A percentile compares a stretch with the other conserved stretches of the same genome.
Conservation (phyloP, 1,140 invertebrate species). For the Pteromalus puparum region DNA sequence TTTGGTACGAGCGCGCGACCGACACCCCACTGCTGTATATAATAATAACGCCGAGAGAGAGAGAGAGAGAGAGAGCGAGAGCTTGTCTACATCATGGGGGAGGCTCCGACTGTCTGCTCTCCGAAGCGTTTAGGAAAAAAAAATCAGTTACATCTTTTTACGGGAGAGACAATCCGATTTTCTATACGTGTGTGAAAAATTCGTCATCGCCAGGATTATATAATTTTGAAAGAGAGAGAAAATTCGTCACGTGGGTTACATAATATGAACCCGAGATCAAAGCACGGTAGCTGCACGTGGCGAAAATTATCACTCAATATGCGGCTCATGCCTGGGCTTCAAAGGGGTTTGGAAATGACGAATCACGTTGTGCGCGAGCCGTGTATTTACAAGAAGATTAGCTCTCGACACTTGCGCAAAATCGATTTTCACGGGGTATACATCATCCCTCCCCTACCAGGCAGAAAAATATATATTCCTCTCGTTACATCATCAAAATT, state of each 20-base stretch:
- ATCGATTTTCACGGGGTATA: constrained; percentile 31
- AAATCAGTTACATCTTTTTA: constrained; percentile 42
- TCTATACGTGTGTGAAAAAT: not conserved
- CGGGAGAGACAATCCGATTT: not conserved
- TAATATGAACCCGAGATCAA: not conserved
- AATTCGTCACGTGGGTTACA: not conserved
- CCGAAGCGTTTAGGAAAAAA: constrained; percentile 17
- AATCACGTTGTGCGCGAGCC: not conserved
- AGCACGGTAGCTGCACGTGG: not conserved
- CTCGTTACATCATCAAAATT: constrained; percentile 28
- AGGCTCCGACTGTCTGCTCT: not conserved
- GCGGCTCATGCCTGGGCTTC: not conserved
- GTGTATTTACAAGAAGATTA: constrained; percentile 38
- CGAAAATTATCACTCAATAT: constrained; percentile 16
- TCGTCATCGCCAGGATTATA: too few species aligned
- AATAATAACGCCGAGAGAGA: not conserved
- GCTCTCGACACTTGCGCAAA: constrained; percentile 21
- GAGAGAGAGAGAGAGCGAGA: not conserved
- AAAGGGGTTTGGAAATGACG: constrained; percentile 25
- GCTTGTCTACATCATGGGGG: constrained; percentile 31
- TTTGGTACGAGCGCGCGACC: constrained; percentile 14
- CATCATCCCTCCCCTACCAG: not conserved
- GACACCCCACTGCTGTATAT: constrained; percentile 23
- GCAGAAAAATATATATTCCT: constrained; percentile 9
- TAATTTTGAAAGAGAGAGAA: too few species aligned